Evolutionary conservation across 2,113 vertebrate genomes (phyloP), one percentile per base, ranked within the genome.

Genomic region (Cricetomys ansorgei): DNA sequence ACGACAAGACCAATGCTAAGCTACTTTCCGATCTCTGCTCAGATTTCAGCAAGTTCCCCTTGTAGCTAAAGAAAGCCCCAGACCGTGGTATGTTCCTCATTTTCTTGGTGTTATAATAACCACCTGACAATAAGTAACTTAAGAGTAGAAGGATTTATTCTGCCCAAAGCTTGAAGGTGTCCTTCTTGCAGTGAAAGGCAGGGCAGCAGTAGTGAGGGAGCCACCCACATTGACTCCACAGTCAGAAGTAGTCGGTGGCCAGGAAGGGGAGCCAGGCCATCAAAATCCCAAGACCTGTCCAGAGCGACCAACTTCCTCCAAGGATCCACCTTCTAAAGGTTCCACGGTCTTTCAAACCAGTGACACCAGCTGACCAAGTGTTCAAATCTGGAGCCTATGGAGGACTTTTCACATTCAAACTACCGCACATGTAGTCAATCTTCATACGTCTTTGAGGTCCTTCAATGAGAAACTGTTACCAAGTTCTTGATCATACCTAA

Each of bases 21-120:
- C 43, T 48, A 7, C 19, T 19, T 29, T 86, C n/a, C 50, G 65
- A 45, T 67, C 75, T 31, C 75, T 67, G 65, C 83, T 80, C 83
- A 48, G 7, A 69, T 48, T 50, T 95, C 59, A 59, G n/a, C 64
- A 8, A 12, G n/a, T 91, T 94, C 84, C n/a, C 43, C 83, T 92
- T 53, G 5, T 13, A 70, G 45, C 31, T 65, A 93, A 81, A 92
- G 55, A 62, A 53, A 50, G 37, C 29, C 21, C 8, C 16, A 34
- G 55, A 72, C n/a, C n/a, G n/a, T n/a, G n/a, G n/a, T n/a, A n/a
- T n/a, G n/a, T n/a, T n/a, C n/a, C n/a, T n/a, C n/a, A n/a, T n/a
- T 34, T 77, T 31, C 81, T 84, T 65, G 59, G 3, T 31, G 2
- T 16, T 65, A 40, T 45, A 59, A 45, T 11, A 48, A 84, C 43